Percentiles rank a stretch among this genome's conserved stretches.
These are phyloP conservation scores for Schrankia costaestrigalis DNA, from an alignment of 2,888 invertebrate species.

Conservation along the genomic window DNA sequence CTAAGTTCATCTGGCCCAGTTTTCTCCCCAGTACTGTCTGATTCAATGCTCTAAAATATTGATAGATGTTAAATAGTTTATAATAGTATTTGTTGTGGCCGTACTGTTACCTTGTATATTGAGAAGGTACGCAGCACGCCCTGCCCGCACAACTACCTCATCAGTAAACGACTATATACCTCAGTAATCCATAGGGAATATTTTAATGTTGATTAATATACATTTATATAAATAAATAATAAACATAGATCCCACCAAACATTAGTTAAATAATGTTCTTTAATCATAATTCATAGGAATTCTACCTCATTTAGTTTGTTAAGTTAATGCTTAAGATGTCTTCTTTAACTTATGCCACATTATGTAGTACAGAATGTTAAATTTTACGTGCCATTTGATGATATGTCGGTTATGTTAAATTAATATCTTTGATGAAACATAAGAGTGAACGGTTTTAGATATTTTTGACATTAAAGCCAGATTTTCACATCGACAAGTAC, in stretches of 20 bases:
- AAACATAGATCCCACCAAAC: slow-evolving; percentile 76
- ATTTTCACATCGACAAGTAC: too few species aligned
- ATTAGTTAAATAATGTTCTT: slow-evolving; percentile 58
- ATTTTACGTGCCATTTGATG: slow-evolving; percentile 34
- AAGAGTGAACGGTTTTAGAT: too few species aligned
- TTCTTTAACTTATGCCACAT: slow-evolving; percentile 32
- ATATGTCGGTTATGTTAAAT: slow-evolving; percentile 10
- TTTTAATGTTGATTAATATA: slow-evolving; percentile 52
- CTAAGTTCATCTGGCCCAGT: too few species aligned
- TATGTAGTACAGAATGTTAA: slow-evolving; percentile 25
- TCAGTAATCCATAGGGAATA: slow-evolving; percentile 73
- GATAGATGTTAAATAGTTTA: slow-evolving; percentile 31
- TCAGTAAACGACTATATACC: slow-evolving; percentile 65
- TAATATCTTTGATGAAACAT: too few species aligned
- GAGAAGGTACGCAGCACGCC: slow-evolving; percentile 11
- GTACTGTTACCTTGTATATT: slow-evolving; percentile 14
- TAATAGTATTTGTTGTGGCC: slow-evolving; percentile 40
- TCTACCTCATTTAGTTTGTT: slow-evolving; percentile 72
- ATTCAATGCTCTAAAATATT: slow-evolving; percentile 7
- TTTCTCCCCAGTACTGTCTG: too few species aligned
- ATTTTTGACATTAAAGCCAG: neutral
- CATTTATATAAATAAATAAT: slow-evolving; percentile 63
- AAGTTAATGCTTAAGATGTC: slow-evolving; percentile 41
- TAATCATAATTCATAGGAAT: slow-evolving; percentile 69
- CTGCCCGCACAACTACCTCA: slow-evolving; percentile 62